These are phyloP conservation scores for Drosophila sp. DNA, from an alignment of 1,140 invertebrate genomes.

Conservation along the genomic window DNA sequence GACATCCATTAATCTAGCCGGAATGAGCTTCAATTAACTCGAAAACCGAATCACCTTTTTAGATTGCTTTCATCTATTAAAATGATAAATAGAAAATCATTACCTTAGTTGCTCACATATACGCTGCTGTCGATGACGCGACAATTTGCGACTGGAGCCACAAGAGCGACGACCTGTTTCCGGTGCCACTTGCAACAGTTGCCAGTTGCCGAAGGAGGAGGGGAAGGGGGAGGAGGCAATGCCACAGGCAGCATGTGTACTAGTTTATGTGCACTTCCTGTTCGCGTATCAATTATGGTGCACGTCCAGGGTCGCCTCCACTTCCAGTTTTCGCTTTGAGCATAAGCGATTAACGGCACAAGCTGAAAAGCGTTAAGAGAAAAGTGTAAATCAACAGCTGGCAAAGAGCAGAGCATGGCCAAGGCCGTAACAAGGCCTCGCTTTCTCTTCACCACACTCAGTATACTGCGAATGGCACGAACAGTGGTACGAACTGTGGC, in stretches of 20 bases:
- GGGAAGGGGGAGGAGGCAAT: too few relatives aligned
- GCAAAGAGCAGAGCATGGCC: conserved; percentile 60
- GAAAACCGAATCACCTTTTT: conserved; percentile 16
- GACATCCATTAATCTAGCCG: conserved; percentile 55
- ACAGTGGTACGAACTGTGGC: conserved; percentile 1
- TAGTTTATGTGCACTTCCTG: neutral
- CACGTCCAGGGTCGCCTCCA: conserved; percentile 2
- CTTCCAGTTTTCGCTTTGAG: conserved; percentile 7
- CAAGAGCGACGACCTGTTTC: conserved; percentile 27
- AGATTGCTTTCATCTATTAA: conserved; percentile 1
- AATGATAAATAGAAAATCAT: conserved; percentile 6
- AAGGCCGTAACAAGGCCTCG: conserved; percentile 43
- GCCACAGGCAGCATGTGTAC: neutral
- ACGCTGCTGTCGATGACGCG: conserved; percentile 25
- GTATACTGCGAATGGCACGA: conserved; percentile 5
- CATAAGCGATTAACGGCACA: conserved; percentile 24
- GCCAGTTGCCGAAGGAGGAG: neutral
- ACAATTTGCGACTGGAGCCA: conserved; percentile 28
- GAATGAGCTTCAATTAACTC: conserved; percentile 17
- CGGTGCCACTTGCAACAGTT: conserved; percentile 37
- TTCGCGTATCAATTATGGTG: conserved; percentile 39
- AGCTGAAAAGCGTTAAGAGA: conserved; percentile 19
- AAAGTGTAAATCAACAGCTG: conserved; percentile 71
- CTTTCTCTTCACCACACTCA: conserved; percentile 47
- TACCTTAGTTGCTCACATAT: too few relatives aligned